Base-by-base conservation (phyloP, 2,113 vertebrate genomes). In the Penelope pileata region DNA sequence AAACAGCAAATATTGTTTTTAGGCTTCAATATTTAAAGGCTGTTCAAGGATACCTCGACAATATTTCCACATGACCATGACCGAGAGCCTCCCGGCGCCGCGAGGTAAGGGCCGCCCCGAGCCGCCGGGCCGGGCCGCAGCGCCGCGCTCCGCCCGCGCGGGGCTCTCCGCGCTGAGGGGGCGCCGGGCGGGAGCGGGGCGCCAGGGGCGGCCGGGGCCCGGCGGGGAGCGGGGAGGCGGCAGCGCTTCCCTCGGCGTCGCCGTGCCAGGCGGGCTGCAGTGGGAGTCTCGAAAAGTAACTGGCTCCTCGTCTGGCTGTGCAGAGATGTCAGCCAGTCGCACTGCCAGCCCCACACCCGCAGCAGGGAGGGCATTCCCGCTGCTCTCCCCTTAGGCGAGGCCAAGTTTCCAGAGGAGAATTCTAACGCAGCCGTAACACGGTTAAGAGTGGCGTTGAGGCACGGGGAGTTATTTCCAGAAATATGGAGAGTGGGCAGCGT, bases 1-100 rank as follows among this genome's bases (percentile, higher is more conserved):
- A 97, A 97, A 97, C 97, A 97, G 98, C 97, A 98, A 98, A 98
- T 98, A 98, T 97, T 98, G 98, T 98, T 98, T 98, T 98, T 97
- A 97, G 96, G 90, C 96, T 98, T 97, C 96, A 97, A 95, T 97
- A 96, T 96, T 97, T 97, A 97, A 97, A 96, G 96, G 77, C 96
- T 97, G 96, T 97, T 97, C 97, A 97, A 95, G 98, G 98, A 98
- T 98, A 97, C 97, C 96, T 96, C 84, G 96, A 96, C 97, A 97
- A 97, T 97, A 97, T 96, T 97, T 98, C 94, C 96, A 96, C 96
- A 96, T 98, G 98, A 96, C 98, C 97, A 75, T 95, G 96, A 93
- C 97, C 97, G 91, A 50, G 92, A 83, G 94, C 96, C 86, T 93
- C 94, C 56, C 96, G 96, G 78, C 95, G 91, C 38, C 59, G 81